Base-by-base conservation (phyloP, 2,113 vertebrate genomes). In the Typhlomys cinereus region DNA sequence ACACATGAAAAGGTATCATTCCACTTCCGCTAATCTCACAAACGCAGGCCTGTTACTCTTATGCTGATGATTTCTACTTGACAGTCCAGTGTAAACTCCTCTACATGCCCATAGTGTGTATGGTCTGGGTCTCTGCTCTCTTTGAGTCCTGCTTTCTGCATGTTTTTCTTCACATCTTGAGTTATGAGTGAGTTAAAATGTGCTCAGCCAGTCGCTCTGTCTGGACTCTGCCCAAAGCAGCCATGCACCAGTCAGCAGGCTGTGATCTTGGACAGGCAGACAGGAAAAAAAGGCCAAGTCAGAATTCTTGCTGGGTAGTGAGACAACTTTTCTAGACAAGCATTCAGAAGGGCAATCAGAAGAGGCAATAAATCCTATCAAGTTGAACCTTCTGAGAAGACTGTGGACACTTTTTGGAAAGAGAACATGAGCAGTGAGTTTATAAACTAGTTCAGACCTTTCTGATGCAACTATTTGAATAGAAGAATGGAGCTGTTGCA, bases 281-380 rank as follows among this genome's bases (percentile, higher is more conserved):
- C 4, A 50, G 85, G 7, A 17, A 41, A 50, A 84, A 82, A 85
- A 57, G 39, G 29, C 52, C 31, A 89, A 66, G 34, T 89, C 66
- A 87, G 59, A 85, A 34, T 57, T 91, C 23, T 94, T 62, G 41
- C 34, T 75, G 44, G 36, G 67, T 44, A 94, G 15, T 1, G 13
- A 87, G 66, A 71, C 23, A 64, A 3, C 44, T 75, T 70, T 69
- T 61, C 29, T 75, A 61, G 66, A 31, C 36, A 34, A 36, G 34
- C 89, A 91, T 92, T 87, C 11, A 71, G 70, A 69, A 80, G 61
- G 12, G 31, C 46, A 52, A 57, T 83, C 41, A 71, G 86, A 88
- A 70, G 23, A 64, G 25, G 76, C 21, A 71, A 46, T 91, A 48
- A 18, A 67, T 91, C 76, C 13, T 75, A 71, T 4, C 36, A 80